Percentiles rank a stretch among this genome's conserved stretches.
phyloP scores from a whole-genome alignment of 2,888 invertebrate species.

The Tortrix viridana region DNA sequence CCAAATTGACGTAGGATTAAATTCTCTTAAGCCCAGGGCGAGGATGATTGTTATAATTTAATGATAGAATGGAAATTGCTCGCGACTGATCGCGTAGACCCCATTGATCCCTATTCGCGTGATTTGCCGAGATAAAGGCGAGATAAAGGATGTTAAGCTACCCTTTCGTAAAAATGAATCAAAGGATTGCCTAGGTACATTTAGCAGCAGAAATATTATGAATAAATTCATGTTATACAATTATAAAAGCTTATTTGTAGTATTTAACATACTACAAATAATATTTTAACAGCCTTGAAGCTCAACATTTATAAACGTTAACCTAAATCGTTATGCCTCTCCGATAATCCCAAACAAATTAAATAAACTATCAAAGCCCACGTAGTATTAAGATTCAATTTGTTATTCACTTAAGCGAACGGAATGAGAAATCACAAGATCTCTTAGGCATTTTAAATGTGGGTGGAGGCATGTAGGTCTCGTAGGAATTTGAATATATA shows the following conservation, averaged over 20 bases:
- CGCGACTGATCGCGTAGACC: too few relatives aligned
- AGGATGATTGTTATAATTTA: constrained; percentile 48
- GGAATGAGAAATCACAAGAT: constrained; percentile 24
- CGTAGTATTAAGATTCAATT: constrained; percentile 18
- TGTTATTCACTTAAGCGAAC: constrained; percentile 23
- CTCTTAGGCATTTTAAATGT: constrained; percentile 31
- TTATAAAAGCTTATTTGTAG: too few relatives aligned
- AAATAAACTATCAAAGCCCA: constrained; percentile 13
- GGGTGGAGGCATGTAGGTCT: constrained; percentile 30
- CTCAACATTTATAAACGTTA: too few relatives aligned
- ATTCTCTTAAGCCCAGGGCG: constrained; percentile 62
- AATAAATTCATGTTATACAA: too few relatives aligned
- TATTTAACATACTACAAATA: too few relatives aligned
- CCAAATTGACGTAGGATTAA: constrained; percentile 77
- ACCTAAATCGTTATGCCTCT: background rate
- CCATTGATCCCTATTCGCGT: too few relatives aligned
- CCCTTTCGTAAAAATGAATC: too few relatives aligned
- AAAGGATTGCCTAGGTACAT: too few relatives aligned
- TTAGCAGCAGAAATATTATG: too few relatives aligned
- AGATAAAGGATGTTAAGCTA: too few relatives aligned
- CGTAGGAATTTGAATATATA: constrained; percentile 47
- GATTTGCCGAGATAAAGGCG: too few relatives aligned
- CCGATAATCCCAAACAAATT: background rate
- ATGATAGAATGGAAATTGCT: constrained; percentile 13
- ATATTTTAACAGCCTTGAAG: too few relatives aligned